Conservation (phyloP, 2,113 vertebrate species). For the Ciconia maguari region DNA sequence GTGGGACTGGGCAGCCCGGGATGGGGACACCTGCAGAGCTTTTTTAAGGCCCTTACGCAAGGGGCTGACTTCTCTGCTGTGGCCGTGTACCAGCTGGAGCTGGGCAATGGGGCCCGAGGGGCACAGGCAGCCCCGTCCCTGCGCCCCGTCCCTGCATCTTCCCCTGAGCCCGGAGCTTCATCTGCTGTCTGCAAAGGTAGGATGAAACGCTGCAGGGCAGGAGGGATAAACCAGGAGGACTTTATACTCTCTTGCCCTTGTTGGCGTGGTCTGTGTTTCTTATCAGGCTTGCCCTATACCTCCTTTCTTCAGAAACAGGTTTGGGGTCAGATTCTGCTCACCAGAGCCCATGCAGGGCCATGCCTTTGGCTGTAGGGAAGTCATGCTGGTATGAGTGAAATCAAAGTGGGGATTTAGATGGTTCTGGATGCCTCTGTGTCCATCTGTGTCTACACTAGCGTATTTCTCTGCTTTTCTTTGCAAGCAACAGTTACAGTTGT, state of each 20-base stretch:
- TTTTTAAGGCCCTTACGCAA: not conserved
- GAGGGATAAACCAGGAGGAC: not conserved
- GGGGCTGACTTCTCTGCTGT: too few species aligned
- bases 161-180: not conserved
- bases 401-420: too few species aligned
- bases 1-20: not conserved
- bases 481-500: not conserved
- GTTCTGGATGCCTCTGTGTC: too few species aligned
- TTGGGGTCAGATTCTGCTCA: not conserved
- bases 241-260: too few species aligned
- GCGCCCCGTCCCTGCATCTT: rapidly evolving
- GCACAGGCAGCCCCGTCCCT: not conserved
- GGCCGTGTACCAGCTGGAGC: not conserved
- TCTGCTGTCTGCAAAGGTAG: not conserved
- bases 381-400: not conserved
- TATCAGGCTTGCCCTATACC: not conserved
- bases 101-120: not conserved
- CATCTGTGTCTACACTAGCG: too few species aligned
- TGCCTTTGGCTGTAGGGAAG: not conserved
- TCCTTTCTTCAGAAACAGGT: not conserved
- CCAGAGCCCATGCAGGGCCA: not conserved
- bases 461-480: not conserved
- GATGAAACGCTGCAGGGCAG: not conserved
- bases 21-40: not conserved
- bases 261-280: not conserved